Evolutionary conservation across 2,888 invertebrate species (phyloP).

Genomic region (Leucozona laternaria): DNA sequence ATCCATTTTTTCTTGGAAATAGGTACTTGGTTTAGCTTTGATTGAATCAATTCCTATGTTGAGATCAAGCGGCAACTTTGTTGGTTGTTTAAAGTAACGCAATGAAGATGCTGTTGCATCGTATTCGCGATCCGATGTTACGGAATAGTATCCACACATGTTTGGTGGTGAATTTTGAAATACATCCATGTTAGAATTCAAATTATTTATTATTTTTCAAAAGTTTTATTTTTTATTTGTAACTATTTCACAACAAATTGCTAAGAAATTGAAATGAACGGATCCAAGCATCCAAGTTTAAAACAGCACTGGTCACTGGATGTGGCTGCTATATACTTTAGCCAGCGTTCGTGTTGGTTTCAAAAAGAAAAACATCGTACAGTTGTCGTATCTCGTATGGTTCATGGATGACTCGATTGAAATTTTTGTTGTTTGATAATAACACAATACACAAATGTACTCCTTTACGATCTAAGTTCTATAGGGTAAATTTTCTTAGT

Average conservation of each 20-base stretch:
- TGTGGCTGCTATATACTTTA: too few relatives aligned
- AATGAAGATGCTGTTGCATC: slow-evolving; percentile 27
- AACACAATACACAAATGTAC: too few relatives aligned
- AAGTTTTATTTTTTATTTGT: not conserved
- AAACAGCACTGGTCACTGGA: too few relatives aligned
- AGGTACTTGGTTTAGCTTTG: slow-evolving; percentile 68
- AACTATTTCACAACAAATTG: too few relatives aligned
- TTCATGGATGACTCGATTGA: too few relatives aligned
- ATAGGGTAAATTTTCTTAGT: not conserved
- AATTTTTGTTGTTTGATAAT: too few relatives aligned
- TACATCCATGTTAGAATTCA: not conserved
- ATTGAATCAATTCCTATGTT: slow-evolving; percentile 72
- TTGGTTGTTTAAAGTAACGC: slow-evolving; percentile 42
- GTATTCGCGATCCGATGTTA: slow-evolving; percentile 9
- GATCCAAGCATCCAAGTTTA: too few relatives aligned
- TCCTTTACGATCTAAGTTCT: not conserved
- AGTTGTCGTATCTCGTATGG: too few relatives aligned
- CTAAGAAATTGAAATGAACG: too few relatives aligned
- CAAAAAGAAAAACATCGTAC: too few relatives aligned
- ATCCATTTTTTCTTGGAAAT: slow-evolving; percentile 64
- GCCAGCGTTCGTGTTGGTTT: too few relatives aligned
- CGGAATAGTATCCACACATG: slow-evolving; percentile 47
- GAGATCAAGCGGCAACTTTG: slow-evolving; percentile 56
- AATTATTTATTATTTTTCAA: not conserved
- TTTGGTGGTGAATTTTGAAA: not conserved